Base-by-base conservation (phyloP, 2,888 invertebrate species). In the Orthosia gothica region DNA sequence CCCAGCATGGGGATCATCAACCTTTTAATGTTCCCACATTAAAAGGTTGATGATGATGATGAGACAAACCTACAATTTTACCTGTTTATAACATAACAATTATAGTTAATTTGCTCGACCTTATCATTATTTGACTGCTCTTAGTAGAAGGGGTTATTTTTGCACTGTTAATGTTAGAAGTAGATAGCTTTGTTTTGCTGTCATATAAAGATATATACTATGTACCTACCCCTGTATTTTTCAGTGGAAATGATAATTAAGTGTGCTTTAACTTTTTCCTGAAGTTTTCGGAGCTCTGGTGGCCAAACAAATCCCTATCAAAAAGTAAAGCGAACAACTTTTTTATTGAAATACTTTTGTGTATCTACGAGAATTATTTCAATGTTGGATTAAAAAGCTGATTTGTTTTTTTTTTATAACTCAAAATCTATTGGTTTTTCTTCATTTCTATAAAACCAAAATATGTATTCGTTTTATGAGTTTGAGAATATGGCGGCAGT, bases 261-360 rank as follows among this genome's bases (percentile, higher is more conserved):
- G 5, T 3, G 9, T 50, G 23, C 18, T 12, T 18, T 20, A 50
- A 45, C 0, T n/a, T 49, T 54, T 52, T 52, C 16, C 15, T 15
- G 16, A 52, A 74, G 26, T 54, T 74, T 49, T 63, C 40, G 18
- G 0, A 45, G 20, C 12, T 9, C 13, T 58, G 13, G 52, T 32
- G 47, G 16, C 40, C 20, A 50, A 50, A 50, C 20, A 61, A 26
- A 61, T 45, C 45, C 49, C 13, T 16, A 9, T 23, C 18, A 13
- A 74, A 45, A 63, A 20, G 9, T 20, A 40, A 52, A 52, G n/a
- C 32, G 11, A 20, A 16, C 7, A 58, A 52, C 13, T 40, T 58
- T 71, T 62, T 45, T 58, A 52, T 74, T 63, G 15, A 58, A 75
- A 52, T 74, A 50, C 74, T 63, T 63, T 57, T 50, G 13, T 57